Percentiles rank a stretch among this genome's conserved stretches.
phyloP scores from a whole-genome alignment of 1,140 invertebrate species.

The Procambarus clarkii region DNA sequence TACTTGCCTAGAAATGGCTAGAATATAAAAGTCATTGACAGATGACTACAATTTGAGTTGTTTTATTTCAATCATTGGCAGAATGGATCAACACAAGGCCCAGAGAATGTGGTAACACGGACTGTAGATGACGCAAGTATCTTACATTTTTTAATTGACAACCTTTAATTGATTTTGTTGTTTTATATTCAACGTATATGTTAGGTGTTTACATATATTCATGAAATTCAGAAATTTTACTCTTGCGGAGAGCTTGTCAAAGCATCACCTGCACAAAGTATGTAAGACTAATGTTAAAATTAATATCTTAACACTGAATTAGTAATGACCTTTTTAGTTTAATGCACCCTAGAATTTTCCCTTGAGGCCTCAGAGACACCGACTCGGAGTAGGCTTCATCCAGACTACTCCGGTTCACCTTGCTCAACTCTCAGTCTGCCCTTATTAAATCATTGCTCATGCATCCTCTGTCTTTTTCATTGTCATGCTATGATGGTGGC shows the following conservation, averaged over 20 bases:
- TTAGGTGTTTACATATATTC: background rate
- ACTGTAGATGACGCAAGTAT: slow-evolving; percentile 3
- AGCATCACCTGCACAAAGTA: background rate
- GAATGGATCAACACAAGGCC: background rate
- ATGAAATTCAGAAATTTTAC: slow-evolving; percentile 5
- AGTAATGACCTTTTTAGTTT: background rate
- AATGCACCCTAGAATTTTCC: background rate
- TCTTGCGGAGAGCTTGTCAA: background rate
- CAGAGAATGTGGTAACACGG: background rate
- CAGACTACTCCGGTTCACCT: background rate
- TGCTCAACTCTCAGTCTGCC: background rate
- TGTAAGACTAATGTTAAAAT: background rate
- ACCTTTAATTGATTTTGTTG: background rate
- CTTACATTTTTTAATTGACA: background rate
- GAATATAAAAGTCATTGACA: background rate
- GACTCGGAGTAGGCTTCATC: background rate
- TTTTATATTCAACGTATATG: background rate
- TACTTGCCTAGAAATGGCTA: background rate
- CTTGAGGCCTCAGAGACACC: background rate
- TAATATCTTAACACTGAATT: background rate
- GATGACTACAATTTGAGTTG: background rate
- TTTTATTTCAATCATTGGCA: slow-evolving; percentile 4
- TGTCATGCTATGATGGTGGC: background rate
- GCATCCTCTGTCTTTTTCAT: background rate
- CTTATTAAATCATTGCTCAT: background rate